phyloP scores from a whole-genome alignment of 2,888 invertebrate genomes.

The Habrosyne pyritoides region DNA sequence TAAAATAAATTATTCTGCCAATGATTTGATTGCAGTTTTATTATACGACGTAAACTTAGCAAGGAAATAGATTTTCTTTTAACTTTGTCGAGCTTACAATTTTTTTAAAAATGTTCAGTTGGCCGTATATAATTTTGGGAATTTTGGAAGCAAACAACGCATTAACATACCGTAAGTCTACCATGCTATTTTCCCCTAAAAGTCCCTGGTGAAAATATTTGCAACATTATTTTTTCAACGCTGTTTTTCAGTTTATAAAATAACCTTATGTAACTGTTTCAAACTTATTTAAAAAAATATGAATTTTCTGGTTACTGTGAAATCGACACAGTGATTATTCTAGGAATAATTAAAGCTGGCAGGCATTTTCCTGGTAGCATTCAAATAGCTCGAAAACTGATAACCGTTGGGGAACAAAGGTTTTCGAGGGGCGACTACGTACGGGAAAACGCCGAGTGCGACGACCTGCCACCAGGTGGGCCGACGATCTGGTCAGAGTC shows the following conservation, averaged over 20 bases:
- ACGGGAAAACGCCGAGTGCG: too few relatives aligned
- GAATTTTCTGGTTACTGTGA: too few relatives aligned
- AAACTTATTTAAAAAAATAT: too few relatives aligned
- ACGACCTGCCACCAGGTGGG: too few relatives aligned
- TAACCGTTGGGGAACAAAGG: too few relatives aligned
- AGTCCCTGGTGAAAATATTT: neutral
- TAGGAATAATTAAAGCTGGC: too few relatives aligned
- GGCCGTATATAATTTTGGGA: neutral
- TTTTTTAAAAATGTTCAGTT: neutral
- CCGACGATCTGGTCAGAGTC: too few relatives aligned
- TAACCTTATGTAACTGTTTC: too few relatives aligned
- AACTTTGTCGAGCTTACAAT: neutral
- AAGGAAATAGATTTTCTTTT: slow-evolving; percentile 4
- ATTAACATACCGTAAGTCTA: neutral
- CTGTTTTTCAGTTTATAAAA: neutral
- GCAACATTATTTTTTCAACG: neutral
- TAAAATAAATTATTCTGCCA: slow-evolving; percentile 59
- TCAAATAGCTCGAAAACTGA: too few relatives aligned
- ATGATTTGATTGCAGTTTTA: slow-evolving; percentile 55
- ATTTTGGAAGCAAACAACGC: neutral
- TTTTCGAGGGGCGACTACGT: too few relatives aligned
- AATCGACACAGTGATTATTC: too few relatives aligned
- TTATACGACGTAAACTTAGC: slow-evolving; percentile 24
- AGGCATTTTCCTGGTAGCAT: too few relatives aligned
- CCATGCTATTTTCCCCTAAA: neutral